phyloP scores from a whole-genome alignment of 1,140 invertebrate species.

The Listronotus oregonensis region DNA sequence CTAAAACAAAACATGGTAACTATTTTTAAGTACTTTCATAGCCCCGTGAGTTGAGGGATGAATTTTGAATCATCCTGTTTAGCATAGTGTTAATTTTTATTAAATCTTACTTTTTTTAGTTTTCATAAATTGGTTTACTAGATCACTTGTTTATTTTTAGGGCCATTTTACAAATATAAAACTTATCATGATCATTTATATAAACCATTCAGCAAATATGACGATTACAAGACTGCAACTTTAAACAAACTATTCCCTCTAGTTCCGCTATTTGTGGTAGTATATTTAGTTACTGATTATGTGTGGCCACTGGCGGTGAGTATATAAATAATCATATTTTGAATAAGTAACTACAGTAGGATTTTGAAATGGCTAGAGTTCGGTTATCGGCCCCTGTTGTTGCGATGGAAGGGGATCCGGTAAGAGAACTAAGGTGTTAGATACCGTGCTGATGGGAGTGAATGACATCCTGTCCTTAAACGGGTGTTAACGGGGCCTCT shows the following conservation, averaged over 20 bases:
- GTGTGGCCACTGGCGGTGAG: slow-evolving; percentile 76
- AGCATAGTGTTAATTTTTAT: not conserved
- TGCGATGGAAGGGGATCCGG: no score
- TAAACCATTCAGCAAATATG: slow-evolving; percentile 68
- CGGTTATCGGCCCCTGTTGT: no score
- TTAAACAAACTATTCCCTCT: slow-evolving; percentile 67
- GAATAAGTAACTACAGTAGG: no score
- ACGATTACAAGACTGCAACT: slow-evolving; percentile 66
- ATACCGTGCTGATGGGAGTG: no score
- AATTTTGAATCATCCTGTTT: not conserved
- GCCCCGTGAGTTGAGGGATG: no score
- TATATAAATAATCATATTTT: slow-evolving; percentile 21
- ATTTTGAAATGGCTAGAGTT: no score
- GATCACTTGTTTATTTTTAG: slow-evolving; percentile 57
- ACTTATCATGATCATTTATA: slow-evolving; percentile 84
- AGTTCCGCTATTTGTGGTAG: slow-evolving; percentile 69
- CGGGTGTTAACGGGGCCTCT: no score
- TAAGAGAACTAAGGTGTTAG: no score
- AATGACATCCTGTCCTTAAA: no score
- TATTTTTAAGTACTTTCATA: no score
- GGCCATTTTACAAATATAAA: slow-evolving; percentile 86
- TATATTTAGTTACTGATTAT: slow-evolving; percentile 71
- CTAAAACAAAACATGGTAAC: no score
- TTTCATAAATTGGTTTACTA: no score
- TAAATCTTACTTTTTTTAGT: not conserved